These are phyloP conservation scores for Calvadosia cruxmelitensis DNA, from an alignment of 30 jellyfish, hydroid and myxozoan genomes.

Conservation along the genomic window DNA sequence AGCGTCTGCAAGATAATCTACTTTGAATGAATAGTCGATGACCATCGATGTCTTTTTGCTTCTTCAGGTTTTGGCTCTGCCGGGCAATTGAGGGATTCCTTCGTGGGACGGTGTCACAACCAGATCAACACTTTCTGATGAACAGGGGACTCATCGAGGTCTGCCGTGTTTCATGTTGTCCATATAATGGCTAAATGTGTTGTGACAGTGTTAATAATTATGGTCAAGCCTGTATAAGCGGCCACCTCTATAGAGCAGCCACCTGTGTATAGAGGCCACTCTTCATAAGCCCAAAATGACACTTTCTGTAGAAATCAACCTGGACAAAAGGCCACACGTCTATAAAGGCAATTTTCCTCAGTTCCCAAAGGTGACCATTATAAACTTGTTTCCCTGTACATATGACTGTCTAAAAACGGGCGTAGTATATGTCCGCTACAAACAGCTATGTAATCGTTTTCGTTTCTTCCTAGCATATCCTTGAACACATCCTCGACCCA, in stretches of 20 bases:
- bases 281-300: not conserved
- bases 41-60: not conserved
- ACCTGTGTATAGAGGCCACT: not conserved
- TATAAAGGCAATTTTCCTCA: too few relatives aligned
- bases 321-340: not conserved
- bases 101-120: conserved; percentile 87
- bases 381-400: too few relatives aligned
- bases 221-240: not conserved
- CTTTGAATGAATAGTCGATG: too few relatives aligned
- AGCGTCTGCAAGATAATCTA: too few relatives aligned
- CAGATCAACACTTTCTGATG: conserved; percentile 79
- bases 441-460: too few relatives aligned
- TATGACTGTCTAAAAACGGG: too few relatives aligned
- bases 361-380: too few relatives aligned
- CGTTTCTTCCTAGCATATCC: conserved; percentile 45
- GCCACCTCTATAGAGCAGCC: conserved; percentile 1
- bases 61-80: conserved; percentile 84
- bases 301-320: not conserved
- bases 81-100: conserved; percentile 98
- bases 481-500: conserved; percentile 56
- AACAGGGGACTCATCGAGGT: conserved; percentile 79
- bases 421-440: too few relatives aligned
- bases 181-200: not conserved
- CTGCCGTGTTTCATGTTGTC: not conserved
- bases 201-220: too few relatives aligned